Conservation (phyloP, 1,140 invertebrate species). For the Eupeodes corollae region DNA sequence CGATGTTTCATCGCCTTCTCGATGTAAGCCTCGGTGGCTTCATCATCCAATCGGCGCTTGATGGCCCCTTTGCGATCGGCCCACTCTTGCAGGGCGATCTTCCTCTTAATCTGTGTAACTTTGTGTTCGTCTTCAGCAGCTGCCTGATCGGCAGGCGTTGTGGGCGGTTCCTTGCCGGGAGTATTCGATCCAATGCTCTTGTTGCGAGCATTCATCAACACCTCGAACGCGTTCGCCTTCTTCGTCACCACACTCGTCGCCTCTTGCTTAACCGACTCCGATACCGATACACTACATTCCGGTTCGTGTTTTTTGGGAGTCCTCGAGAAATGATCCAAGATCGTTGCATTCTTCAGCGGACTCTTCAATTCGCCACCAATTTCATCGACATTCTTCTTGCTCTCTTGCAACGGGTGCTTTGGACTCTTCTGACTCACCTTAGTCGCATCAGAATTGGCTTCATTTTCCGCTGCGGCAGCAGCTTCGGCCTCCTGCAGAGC, state of each 20-base stretch:
- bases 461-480: conserved; percentile 2
- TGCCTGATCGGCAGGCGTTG: conserved; percentile 1
- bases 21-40: conserved; percentile 41
- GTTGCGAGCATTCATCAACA: conserved; percentile 50
- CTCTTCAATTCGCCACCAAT: no score
- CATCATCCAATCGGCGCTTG: conserved; percentile 44
- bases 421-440: not conserved
- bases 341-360: no score
- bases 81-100: conserved; percentile 45
- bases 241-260: conserved; percentile 1
- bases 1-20: conserved; percentile 44
- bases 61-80: conserved; percentile 43
- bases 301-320: no score
- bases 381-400: no score
- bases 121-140: conserved; percentile 25
- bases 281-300: no score
- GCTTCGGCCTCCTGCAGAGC: conserved; percentile 20
- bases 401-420: not conserved
- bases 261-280: no score
- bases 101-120: conserved; percentile 39
- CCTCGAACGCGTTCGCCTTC: conserved; percentile 45
- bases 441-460: not conserved
- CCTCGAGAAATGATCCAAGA: no score
- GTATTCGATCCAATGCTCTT: conserved; percentile 50
- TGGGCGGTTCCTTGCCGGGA: conserved; percentile 39